Conservation (phyloP, 2,113 vertebrate genomes). For the Stigmatopora argus region DNA sequence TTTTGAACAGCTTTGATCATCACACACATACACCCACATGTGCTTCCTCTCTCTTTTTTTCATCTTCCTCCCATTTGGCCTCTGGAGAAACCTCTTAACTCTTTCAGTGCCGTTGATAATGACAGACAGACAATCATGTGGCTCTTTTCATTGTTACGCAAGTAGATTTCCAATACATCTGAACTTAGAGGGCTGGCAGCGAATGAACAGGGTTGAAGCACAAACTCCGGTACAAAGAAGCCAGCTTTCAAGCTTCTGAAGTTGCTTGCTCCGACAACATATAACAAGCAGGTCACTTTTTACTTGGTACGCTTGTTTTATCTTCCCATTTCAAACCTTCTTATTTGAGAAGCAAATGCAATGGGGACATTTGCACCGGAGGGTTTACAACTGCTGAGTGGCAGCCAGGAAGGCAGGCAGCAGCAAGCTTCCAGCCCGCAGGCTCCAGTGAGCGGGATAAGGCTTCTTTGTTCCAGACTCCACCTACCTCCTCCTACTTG, state of each 20-base stretch:
- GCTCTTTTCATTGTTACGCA: too few relatives aligned
- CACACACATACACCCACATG: neutral
- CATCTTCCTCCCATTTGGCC: constrained; percentile 45
- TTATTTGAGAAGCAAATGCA: constrained; percentile 28
- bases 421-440: constrained; percentile 75
- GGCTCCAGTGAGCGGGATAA: constrained; percentile 80
- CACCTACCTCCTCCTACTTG: constrained; percentile 67
- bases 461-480: constrained; percentile 81
- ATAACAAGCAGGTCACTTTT: neutral
- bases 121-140: too few relatives aligned
- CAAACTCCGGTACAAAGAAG: constrained; percentile 30
- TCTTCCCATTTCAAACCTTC: neutral
- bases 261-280: neutral
- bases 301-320: neutral
- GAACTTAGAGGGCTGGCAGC: too few relatives aligned
- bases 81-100: constrained; percentile 47
- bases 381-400: constrained; percentile 47
- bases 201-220: too few relatives aligned
- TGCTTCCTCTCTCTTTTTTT: constrained; percentile 32
- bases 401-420: constrained; percentile 52
- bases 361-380: constrained; percentile 34
- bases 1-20: constrained; percentile 44
- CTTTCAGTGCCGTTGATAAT: too few relatives aligned
- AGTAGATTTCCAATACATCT: too few relatives aligned
- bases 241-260: neutral